Base-by-base conservation (phyloP, 2,797 vertebrate genomes). In the Girardinus metallicus region DNA sequence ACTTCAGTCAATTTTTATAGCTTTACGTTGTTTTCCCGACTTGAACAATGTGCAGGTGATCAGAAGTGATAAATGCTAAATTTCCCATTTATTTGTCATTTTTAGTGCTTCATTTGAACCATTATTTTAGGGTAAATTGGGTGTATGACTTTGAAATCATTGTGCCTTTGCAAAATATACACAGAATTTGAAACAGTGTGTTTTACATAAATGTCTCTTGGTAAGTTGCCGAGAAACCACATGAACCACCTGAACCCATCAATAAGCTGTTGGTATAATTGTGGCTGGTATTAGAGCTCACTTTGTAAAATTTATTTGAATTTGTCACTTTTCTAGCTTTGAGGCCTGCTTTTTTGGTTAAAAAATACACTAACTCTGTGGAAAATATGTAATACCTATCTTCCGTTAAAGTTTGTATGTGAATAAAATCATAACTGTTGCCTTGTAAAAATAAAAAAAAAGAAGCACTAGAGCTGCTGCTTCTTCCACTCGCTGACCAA, bases 401-500 rank as follows among this genome's bases (percentile, higher is more conserved):
- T 51, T 51, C 49, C 49, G 9, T 53, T 10, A 10, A 53, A 75
- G 81, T 86, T 82, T 88, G 77, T 83, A 82, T 86, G 82, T 75
- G 81, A 87, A 79, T 31, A 68, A 80, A 75, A 82, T 64, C 15
- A 80, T 90, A 80, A 81, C 89, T 88, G 89, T 89, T 91, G 90
- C 89, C 88, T 91, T 43, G 80, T 55, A 26, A 13, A n/a, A 62
- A 62, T 4, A 87, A 87, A 91, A 87, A 31, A 31, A 23, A 72
- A 72, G 18, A 47, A 2, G 81, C 78, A 46, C 88, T 84, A 83
- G 87, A 89, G 84, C 85, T 85, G 88, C 88, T 74, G 87, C 91
- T 94, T 94, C 95, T 94, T 60, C 95, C 94, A 96, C 94, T 95
- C 91, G 84, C 94, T 96, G 94, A 96, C 95, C 95, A 95, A 96